Base-by-base conservation (phyloP, 1,140 invertebrate genomes). In the Macrotrachela quadricornifera region DNA sequence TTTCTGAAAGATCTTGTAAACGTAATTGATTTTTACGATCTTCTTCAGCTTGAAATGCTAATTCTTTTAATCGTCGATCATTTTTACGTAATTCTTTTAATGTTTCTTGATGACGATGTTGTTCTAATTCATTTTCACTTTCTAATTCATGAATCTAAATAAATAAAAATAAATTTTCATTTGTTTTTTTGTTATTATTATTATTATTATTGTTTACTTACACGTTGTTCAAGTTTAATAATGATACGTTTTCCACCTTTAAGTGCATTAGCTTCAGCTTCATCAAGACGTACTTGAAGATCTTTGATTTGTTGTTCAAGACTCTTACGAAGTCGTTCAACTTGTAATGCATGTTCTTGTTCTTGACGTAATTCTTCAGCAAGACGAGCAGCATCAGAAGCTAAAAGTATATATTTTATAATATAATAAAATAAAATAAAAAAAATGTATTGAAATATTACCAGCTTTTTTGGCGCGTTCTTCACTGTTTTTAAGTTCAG, bases 301-400 rank as follows among this genome's bases (percentile, higher is more conserved):
- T 99, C 92, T 78, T 97, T 97, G 74, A 95, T 85, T 71, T 96
- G 88, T 60, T 80, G 78, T 70, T 99, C 92, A 55, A 96, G 78
- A 47, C 82, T 82, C 75, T 96, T 96, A 70, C 91, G 83, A 66
- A 92, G 76, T 75, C 95, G 95, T 76, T 97, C 91, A 71, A 92
- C 85, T 60, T 85, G 86, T 70, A 87, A 81, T 61, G 87, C 85
- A 72, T 96, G 90, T 66, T 96, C 50, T 54, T 30, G 21, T 30
- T 30, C 21, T 59, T 88, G 86, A 67, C 90, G 79, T 60, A 97
- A 80, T 70, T 97, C 91, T 70, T 97, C 92, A 59, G 90, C 90
- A 60, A 97, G 77, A 67, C 88, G 78, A 59, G 88, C 85, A 59
- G 90, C 88, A 71, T 99, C 92, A 60, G 85, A 82, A 91, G 87